A percentile compares a stretch with the other conserved stretches of the same genome.
Evolutionary conservation across 2,888 invertebrate species (phyloP).

Genomic region (Busseola fusca): DNA sequence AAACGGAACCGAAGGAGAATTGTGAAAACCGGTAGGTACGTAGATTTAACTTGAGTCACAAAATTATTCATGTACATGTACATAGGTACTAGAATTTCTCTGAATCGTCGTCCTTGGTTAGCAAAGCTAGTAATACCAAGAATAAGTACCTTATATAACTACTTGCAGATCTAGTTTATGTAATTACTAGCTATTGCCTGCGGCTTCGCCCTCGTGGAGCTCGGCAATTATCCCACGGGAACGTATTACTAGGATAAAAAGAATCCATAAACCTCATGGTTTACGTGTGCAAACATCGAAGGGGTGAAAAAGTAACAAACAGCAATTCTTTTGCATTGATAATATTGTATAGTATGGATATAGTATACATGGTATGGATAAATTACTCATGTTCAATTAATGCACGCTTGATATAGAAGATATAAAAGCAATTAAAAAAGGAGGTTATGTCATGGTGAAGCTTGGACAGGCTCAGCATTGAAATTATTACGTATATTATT

Average conservation of each 20-base stretch:
- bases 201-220: background rate
- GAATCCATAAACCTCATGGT: background rate
- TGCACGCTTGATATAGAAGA: no score
- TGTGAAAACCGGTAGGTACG: background rate
- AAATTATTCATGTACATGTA: background rate
- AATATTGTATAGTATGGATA: no score
- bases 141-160: background rate
- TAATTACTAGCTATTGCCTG: background rate
- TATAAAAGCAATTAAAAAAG: no score
- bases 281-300: background rate
- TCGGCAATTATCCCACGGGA: background rate
- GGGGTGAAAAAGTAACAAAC: no score
- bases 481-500: no score
- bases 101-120: background rate
- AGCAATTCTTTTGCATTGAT: no score
- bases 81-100: background rate
- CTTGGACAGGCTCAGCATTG: no score
- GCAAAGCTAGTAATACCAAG: background rate
- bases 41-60: background rate
- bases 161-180: background rate
- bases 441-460: no score
- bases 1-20: background rate
- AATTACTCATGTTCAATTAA: no score
- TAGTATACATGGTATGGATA: no score
- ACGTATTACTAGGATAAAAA: background rate